These are phyloP conservation scores for Abscondita cerata DNA, from an alignment of 2,888 invertebrate genomes.

Conservation along the genomic window DNA sequence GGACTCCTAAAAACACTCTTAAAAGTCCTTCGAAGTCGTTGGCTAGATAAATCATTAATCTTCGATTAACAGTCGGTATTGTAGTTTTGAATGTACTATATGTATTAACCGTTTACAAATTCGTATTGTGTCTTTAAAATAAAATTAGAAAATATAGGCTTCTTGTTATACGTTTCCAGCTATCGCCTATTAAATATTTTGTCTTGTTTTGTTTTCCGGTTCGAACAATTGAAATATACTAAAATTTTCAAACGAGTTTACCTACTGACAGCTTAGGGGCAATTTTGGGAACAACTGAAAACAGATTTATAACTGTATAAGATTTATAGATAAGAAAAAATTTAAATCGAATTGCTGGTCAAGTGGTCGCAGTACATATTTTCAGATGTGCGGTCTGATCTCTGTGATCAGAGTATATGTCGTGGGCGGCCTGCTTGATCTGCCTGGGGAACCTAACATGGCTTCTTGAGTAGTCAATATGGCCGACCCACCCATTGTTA, in stretches of 20 bases:
- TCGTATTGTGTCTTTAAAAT: too few species aligned
- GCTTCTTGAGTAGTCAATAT: constrained; percentile 61
- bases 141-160: neutral
- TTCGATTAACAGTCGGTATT: too few species aligned
- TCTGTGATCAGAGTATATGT: constrained; percentile 53
- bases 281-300: neutral
- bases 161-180: too few species aligned
- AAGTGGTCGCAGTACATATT: constrained; percentile 33
- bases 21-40: too few species aligned
- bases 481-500: constrained; percentile 56
- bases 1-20: neutral
- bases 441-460: constrained; percentile 58
- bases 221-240: constrained; percentile 3
- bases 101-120: too few species aligned
- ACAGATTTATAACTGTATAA: constrained; percentile 6
- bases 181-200: too few species aligned
- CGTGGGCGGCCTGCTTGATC: constrained; percentile 54
- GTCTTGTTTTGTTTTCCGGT: too few species aligned
- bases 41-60: too few species aligned
- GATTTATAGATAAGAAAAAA: constrained; percentile 16
- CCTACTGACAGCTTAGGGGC: neutral
- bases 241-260: neutral
- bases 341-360: constrained; percentile 30
- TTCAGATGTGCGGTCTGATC: constrained; percentile 43
- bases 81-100: too few species aligned